A percentile compares a stretch with the other conserved stretches of the same genome.
These are phyloP conservation scores for Piezodorus guildinii DNA, from an alignment of 1,140 invertebrate genomes.

Conservation along the genomic window DNA sequence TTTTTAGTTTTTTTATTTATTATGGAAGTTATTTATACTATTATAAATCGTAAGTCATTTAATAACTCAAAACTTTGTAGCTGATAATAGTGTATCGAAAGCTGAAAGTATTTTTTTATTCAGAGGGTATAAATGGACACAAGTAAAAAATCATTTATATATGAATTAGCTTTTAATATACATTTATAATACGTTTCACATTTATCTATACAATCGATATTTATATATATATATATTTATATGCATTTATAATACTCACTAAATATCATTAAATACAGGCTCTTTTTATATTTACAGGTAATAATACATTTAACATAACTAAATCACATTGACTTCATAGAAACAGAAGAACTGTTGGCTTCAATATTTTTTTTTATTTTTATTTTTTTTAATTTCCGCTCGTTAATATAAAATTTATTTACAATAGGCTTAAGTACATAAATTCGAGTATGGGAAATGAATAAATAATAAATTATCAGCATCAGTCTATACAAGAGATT, in stretches of 20 bases:
- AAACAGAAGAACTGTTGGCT: conserved; percentile 13
- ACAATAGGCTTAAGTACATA: conserved; percentile 15
- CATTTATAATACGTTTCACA: conserved; percentile 20
- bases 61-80: too few relatives aligned
- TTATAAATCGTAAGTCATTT: too few relatives aligned
- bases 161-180: conserved; percentile 24
- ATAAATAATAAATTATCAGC: conserved; percentile 7
- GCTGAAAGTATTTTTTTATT: too few relatives aligned
- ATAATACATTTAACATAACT: conserved; percentile 18
- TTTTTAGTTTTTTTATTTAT: too few relatives aligned
- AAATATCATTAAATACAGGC: conserved; percentile 15
- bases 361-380: background rate
- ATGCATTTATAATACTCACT: conserved; percentile 11
- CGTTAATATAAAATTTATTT: conserved; percentile 13
- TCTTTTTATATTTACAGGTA: conserved; percentile 6
- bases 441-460: conserved; percentile 2
- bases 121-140: too few relatives aligned
- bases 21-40: too few relatives aligned
- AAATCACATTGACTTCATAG: conserved; percentile 17
- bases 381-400: background rate
- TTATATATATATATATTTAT: conserved; percentile 14
- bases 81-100: too few relatives aligned
- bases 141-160: background rate
- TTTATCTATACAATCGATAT: conserved; percentile 23
- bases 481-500: conserved; percentile 10